Percentiles rank a stretch among this genome's conserved stretches.
These are phyloP conservation scores for Hemiprocne comata DNA, from an alignment of 2,113 vertebrate species.

Conservation along the genomic window DNA sequence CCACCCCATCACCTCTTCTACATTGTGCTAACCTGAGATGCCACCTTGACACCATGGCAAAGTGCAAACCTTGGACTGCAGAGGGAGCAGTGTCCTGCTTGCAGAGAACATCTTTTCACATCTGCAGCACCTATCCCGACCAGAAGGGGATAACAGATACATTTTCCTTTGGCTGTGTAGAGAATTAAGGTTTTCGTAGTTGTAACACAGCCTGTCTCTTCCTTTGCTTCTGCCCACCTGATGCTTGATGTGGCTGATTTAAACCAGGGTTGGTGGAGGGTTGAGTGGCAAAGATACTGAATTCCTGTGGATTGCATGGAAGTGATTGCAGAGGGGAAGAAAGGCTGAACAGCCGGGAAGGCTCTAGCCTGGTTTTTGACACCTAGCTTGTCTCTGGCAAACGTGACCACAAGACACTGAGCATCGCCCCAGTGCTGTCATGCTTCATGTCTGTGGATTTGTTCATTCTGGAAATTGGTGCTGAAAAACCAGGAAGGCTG, in stretches of 20 bases:
- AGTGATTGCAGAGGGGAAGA: background rate
- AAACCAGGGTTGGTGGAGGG: background rate
- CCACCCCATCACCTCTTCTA: background rate
- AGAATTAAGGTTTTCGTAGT: background rate
- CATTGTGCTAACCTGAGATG: background rate
- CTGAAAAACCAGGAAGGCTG: background rate
- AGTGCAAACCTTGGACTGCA: background rate
- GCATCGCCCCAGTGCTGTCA: fast-evolving
- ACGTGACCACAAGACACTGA: background rate
- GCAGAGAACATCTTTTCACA: background rate
- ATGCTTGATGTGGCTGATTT: background rate
- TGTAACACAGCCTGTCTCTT: background rate
- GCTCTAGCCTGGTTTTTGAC: background rate
- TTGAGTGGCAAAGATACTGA: background rate
- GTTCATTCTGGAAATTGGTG: background rate
- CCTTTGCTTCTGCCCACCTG: background rate
- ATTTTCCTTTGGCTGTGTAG: background rate
- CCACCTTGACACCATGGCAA: background rate
- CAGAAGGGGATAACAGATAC: background rate
- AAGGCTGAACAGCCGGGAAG: background rate
- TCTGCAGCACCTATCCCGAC: background rate
- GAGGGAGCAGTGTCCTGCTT: background rate
- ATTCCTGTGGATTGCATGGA: background rate
- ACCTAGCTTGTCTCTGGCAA: background rate
- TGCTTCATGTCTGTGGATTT: fast-evolving